phyloP scores from a whole-genome alignment of 53 echinoderm and acorn worm genomes.

The Holothuria scabra region DNA sequence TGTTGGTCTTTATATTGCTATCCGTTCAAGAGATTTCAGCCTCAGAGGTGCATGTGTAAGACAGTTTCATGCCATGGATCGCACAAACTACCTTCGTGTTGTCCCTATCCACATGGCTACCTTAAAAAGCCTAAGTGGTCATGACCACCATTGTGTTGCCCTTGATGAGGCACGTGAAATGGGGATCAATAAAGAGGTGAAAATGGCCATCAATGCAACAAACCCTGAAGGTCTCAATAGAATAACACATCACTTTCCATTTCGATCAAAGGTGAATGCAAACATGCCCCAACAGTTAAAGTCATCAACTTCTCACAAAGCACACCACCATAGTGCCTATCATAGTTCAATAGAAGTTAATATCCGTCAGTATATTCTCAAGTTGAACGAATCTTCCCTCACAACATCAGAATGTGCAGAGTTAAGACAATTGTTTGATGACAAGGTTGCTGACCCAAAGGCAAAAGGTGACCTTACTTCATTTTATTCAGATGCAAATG shows the following conservation, averaged over 20 bases:
- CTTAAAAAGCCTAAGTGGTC: slow-evolving; percentile 24
- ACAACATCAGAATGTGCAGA: not conserved
- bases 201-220: slow-evolving; percentile 34
- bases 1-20: slow-evolving; percentile 3
- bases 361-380: not conserved
- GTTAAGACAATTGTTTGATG: slow-evolving; percentile 22
- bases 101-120: slow-evolving; percentile 39
- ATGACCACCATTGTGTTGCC: slow-evolving; percentile 24
- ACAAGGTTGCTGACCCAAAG: slow-evolving; percentile 1
- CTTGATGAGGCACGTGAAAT: slow-evolving; percentile 35
- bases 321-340: too few relatives aligned
- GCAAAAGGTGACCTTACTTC: slow-evolving; percentile 5
- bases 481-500: not conserved
- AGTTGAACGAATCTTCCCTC: slow-evolving; percentile 2
- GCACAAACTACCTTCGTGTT: slow-evolving; percentile 29
- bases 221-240: slow-evolving; percentile 16
- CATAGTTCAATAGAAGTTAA: slow-evolving; percentile 5
- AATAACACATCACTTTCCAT: slow-evolving; percentile 12
- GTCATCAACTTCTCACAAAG: not conserved
- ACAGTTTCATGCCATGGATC: slow-evolving; percentile 41
- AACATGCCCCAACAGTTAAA: not conserved
- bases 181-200: slow-evolving; percentile 29
- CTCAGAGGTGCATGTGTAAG: slow-evolving; percentile 38
- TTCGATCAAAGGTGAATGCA: not conserved
- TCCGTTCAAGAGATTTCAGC: slow-evolving; percentile 25